Conservation (phyloP, 2,888 invertebrate species). For the Deroplatys truncata region DNA sequence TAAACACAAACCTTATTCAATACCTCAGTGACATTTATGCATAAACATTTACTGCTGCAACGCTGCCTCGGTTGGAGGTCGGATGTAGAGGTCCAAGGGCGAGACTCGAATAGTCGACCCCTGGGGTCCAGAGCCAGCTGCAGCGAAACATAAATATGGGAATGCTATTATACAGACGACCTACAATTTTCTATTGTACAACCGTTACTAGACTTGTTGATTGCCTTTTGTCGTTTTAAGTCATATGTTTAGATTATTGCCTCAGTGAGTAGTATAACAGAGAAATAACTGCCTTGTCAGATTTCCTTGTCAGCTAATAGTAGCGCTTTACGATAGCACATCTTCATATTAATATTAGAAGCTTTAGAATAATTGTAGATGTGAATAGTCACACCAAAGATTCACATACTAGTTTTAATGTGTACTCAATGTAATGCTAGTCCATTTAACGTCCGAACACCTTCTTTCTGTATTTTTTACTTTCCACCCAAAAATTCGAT, state of each 20-base stretch:
- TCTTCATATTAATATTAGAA: too few species aligned
- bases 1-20: background rate
- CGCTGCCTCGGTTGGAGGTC: background rate
- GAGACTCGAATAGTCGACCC: background rate
- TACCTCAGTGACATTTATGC: background rate
- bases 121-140: background rate
- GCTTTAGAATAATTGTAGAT: too few species aligned
- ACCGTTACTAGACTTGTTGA: background rate
- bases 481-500: too few species aligned
- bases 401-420: too few species aligned
- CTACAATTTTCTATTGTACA: background rate
- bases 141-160: background rate
- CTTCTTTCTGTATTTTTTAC: too few species aligned
- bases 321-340: background rate
- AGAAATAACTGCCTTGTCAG: background rate
- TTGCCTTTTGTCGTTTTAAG: background rate
- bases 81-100: background rate
- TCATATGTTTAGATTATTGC: background rate
- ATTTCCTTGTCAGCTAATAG: background rate
- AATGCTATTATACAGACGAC: background rate
- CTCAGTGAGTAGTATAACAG: background rate
- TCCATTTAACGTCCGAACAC: too few species aligned
- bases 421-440: too few species aligned
- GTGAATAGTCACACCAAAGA: too few species aligned
- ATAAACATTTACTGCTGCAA: too few species aligned